Evolutionary conservation across 2,113 vertebrate species (phyloP), one percentile per base, ranked within the genome.

Genomic region (Apodemus speciosus): DNA sequence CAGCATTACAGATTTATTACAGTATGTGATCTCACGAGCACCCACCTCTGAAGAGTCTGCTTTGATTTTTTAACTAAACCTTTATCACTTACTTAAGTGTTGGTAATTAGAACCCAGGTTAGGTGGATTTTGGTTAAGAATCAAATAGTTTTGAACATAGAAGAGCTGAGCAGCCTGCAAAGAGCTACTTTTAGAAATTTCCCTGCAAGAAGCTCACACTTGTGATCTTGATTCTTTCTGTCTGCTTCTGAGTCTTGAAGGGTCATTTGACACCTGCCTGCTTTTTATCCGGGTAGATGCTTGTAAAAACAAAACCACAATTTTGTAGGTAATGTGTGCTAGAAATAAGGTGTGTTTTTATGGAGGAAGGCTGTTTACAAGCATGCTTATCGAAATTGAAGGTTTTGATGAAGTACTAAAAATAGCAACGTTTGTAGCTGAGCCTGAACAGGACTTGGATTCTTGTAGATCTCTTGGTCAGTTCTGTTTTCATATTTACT

Each of bases 351-450:
- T 18, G 0, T 8, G 9, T 80, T 21, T 38, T 95, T 73, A 18
- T 43, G 40, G 71, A 81, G 60, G 85, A 76, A 75, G 72, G n/a
- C 73, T 88, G 85, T 64, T 93, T 89, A 35, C 27, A 38, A 88
- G 58, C 73, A 90, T 77, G 51, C 25, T 32, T 66, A 16, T 7
- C 43, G 88, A 77, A 86, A 90, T 88, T 64, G 83, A 75, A 96
- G 80, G 80, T 94, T 97, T 97, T 75, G 75, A 75, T 95, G 66
- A 96, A 72, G 35, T 69, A 68, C 81, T 87, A 83, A 90, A 84
- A 92, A 95, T 64, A 62, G 46, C 75, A 91, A 49, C 6, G 53
- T 92, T 51, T 60, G 79, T 40, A 68, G 71, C 95, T 91, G 72
- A 49, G 58, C 71, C 53, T 93, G 53, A 69, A 93, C 89, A 95